Percentiles rank a stretch among this genome's conserved stretches.
phyloP scores from a whole-genome alignment of 2,113 vertebrate species.

The Paradisaea rubra region DNA sequence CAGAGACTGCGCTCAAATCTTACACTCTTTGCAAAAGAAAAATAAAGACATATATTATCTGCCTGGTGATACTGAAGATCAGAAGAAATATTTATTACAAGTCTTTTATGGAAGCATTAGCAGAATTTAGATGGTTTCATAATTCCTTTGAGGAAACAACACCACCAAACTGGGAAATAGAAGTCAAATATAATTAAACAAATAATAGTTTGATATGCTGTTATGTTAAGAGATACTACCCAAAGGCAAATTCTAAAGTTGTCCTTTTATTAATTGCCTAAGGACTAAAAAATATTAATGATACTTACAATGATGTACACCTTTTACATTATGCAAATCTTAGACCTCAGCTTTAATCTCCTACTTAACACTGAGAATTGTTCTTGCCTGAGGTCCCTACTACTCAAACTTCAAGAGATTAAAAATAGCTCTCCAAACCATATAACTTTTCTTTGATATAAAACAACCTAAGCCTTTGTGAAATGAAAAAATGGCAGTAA shows the following conservation, averaged over 20 bases:
- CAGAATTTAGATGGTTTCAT: neutral
- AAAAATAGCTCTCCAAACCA: conserved; percentile 49
- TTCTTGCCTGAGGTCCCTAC: conserved; percentile 56
- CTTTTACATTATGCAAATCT: conserved; percentile 57
- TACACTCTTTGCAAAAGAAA: neutral
- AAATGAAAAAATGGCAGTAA: neutral
- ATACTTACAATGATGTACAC: conserved; percentile 40
- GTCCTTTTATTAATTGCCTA: conserved; percentile 58
- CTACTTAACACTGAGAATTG: conserved; percentile 54
- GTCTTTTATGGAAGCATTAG: neutral
- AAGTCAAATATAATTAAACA: conserved; percentile 54
- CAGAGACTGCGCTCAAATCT: neutral
- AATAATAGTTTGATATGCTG: conserved; percentile 9
- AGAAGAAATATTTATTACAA: neutral
- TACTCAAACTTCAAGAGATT: conserved; percentile 43
- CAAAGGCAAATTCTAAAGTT: conserved; percentile 54
- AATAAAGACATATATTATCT: neutral
- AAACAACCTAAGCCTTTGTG: neutral
- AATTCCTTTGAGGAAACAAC: neutral
- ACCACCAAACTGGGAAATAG: neutral
- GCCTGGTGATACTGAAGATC: neutral
- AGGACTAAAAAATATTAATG: conserved; percentile 57
- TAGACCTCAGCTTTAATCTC: conserved; percentile 55
- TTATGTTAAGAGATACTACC: conserved; percentile 22
- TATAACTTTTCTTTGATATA: conserved; percentile 13